A percentile compares a stretch with the other conserved stretches of the same genome.
These are phyloP conservation scores for Cardiocondyla obscurior DNA, from an alignment of 1,140 invertebrate genomes.

Conservation along the genomic window DNA sequence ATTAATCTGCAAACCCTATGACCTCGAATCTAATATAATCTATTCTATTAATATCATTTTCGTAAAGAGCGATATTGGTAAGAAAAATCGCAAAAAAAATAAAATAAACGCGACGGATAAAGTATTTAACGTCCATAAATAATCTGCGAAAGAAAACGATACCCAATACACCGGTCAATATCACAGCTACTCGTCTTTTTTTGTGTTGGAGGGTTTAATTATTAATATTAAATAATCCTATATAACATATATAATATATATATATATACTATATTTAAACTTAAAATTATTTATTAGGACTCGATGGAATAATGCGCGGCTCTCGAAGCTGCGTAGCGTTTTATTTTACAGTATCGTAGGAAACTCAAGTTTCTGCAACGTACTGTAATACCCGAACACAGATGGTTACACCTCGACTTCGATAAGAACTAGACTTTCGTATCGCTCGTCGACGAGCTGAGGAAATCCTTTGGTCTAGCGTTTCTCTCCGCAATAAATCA, in stretches of 20 bases:
- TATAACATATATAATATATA: constrained; percentile 39
- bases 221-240: constrained; percentile 68
- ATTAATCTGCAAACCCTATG: constrained; percentile 64
- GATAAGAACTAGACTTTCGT: constrained; percentile 64
- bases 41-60: constrained; percentile 46
- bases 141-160: constrained; percentile 41
- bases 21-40: constrained; percentile 45
- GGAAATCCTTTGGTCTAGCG: constrained; percentile 65
- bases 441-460: constrained; percentile 55
- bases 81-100: constrained; percentile 29
- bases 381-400: constrained; percentile 71
- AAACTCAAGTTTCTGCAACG: constrained; percentile 80
- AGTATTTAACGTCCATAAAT: constrained; percentile 10
- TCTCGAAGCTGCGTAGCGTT: constrained; percentile 26
- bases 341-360: constrained; percentile 77
- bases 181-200: constrained; percentile 80
- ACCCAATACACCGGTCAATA: constrained; percentile 80
- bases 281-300: constrained; percentile 68
- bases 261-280: constrained; percentile 56
- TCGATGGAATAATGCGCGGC: constrained; percentile 54
- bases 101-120: not conserved
- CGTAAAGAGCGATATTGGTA: not conserved
- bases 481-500: constrained; percentile 59
- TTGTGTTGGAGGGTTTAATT: constrained; percentile 47
- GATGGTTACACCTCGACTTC: constrained; percentile 32